Evolutionary conservation across 2,113 vertebrate genomes (phyloP).

Genomic region (Sula dactylatra): DNA sequence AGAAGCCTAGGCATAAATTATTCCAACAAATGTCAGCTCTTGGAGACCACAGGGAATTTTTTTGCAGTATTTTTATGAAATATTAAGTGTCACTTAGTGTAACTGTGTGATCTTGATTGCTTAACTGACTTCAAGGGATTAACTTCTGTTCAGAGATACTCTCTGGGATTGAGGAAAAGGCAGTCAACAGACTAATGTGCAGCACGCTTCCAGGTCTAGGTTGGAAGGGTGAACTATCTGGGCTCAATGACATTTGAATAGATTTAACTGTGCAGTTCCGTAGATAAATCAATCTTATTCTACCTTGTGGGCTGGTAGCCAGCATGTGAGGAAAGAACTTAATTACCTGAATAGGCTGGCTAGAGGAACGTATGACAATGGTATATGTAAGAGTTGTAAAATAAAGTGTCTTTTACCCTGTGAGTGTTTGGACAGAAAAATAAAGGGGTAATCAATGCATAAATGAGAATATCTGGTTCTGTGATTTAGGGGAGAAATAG

Average conservation of each 20-base stretch:
- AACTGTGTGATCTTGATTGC: background rate
- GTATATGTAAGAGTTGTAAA: background rate
- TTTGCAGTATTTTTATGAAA: constrained; percentile 3
- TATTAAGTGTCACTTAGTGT: background rate
- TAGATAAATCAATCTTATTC: background rate
- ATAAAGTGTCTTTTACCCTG: background rate
- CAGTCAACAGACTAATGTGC: background rate
- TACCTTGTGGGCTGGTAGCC: background rate
- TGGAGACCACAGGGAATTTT: background rate
- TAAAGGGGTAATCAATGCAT: background rate
- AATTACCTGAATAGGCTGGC: background rate
- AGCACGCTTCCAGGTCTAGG: background rate
- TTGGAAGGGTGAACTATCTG: background rate
- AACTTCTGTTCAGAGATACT: background rate
- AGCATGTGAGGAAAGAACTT: background rate
- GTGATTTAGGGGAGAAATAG: background rate
- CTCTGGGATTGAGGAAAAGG: background rate
- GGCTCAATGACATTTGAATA: background rate
- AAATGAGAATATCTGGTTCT: background rate
- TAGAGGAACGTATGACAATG: background rate
- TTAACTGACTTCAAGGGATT: constrained; percentile 17
- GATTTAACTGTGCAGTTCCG: background rate
- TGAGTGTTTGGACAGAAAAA: background rate
- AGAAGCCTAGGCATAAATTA: constrained; percentile 19
- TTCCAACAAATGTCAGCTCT: constrained; percentile 23